Evolutionary conservation across 2,888 invertebrate species (phyloP).

Genomic region (Andrena hattorfiana): DNA sequence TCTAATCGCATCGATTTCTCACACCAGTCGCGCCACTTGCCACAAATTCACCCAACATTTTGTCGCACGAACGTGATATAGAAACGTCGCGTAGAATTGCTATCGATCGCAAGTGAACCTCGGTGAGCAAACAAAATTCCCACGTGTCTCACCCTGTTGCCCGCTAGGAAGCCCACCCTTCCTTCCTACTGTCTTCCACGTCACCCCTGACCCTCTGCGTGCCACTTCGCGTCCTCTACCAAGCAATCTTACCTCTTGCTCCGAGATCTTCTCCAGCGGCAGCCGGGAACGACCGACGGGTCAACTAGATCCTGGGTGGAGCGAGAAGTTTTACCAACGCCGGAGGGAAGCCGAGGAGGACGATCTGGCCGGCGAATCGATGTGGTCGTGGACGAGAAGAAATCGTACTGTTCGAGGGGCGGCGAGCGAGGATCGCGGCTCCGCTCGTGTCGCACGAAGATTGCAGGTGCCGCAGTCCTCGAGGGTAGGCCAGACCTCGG

Average conservation of each 20-base stretch:
- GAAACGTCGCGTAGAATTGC: conserved; percentile 24
- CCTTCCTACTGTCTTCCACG: not conserved
- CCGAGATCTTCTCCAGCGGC: not conserved
- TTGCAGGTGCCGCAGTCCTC: conserved; percentile 80
- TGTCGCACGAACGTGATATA: not conserved
- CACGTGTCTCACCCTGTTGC: conserved; percentile 39
- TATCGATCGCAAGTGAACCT: conserved; percentile 53
- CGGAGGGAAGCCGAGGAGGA: conserved; percentile 22
- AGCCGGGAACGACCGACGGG: not conserved
- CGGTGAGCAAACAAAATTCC: conserved; percentile 33
- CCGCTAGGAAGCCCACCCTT: conserved; percentile 7
- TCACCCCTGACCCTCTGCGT: not conserved
- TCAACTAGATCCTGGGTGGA: not conserved
- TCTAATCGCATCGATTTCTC: conserved; percentile 27
- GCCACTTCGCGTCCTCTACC: not conserved
- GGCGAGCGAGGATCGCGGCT: conserved; percentile 64
- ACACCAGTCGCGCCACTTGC: not conserved
- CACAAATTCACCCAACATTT: conserved; percentile 19
- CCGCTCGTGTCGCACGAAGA: conserved; percentile 74
- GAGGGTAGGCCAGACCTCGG: conserved; percentile 78
- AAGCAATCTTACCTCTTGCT: conserved; percentile 7
- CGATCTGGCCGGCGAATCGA: conserved; percentile 26
- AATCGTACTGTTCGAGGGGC: conserved; percentile 22
- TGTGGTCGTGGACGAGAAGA: conserved; percentile 19
- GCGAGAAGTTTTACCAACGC: not conserved